Conservation (phyloP, 2,888 invertebrate species). For the Pocota personata region DNA sequence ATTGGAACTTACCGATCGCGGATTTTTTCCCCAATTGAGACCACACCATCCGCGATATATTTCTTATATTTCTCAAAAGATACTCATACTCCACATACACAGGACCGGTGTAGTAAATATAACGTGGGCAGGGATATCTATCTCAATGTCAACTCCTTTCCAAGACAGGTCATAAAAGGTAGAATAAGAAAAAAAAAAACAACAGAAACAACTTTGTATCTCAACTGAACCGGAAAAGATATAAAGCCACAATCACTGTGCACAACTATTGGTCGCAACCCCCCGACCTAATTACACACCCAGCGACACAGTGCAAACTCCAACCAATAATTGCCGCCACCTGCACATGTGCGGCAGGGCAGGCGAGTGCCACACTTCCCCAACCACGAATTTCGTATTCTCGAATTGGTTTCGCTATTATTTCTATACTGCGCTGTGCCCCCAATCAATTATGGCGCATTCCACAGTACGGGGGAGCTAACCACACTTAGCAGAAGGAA, state of each 20-base stretch:
- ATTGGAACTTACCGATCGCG: slow-evolving; percentile 24
- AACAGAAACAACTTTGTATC: slow-evolving; percentile 44
- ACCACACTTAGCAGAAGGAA: slow-evolving; percentile 39
- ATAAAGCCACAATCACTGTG: slow-evolving; percentile 46
- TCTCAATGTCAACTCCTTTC: slow-evolving; percentile 74
- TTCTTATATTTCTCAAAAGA: slow-evolving; percentile 40
- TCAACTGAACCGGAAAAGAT: slow-evolving; percentile 70
- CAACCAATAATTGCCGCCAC: slow-evolving; percentile 64
- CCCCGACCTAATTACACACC: slow-evolving; percentile 70
- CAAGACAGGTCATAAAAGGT: slow-evolving; percentile 48
- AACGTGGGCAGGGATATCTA: slow-evolving; percentile 45
- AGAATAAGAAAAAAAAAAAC: not conserved
- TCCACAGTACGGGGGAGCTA: slow-evolving; percentile 51
- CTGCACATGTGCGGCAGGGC: slow-evolving; percentile 60
- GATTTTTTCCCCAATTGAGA: slow-evolving; percentile 25
- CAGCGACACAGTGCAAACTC: slow-evolving; percentile 50
- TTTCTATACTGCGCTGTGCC: slow-evolving; percentile 48
- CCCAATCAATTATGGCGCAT: slow-evolving; percentile 70
- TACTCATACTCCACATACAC: not conserved
- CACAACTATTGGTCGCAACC: slow-evolving; percentile 46
- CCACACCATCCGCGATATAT: slow-evolving; percentile 20
- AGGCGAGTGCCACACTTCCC: slow-evolving; percentile 58
- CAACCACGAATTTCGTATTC: slow-evolving; percentile 23
- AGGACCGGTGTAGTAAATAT: slow-evolving; percentile 31
- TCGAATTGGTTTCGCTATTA: slow-evolving; percentile 19